Base-by-base conservation (phyloP, 2,797 vertebrate genomes). In the Poecilia wingei region DNA sequence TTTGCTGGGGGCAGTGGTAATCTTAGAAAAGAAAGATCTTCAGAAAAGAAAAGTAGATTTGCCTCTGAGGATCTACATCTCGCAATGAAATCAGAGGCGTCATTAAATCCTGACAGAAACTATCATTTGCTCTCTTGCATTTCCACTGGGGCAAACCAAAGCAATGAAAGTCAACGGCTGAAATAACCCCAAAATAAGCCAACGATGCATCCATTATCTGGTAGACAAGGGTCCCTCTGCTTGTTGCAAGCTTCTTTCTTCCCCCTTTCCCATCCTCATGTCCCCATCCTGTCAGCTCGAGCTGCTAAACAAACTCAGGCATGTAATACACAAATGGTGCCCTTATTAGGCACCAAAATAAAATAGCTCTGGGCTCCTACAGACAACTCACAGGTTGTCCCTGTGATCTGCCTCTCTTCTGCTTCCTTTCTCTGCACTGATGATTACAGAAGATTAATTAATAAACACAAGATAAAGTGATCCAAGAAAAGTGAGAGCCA, bases 51-150 rank as follows among this genome's bases (percentile, higher is more conserved):
- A 70, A 87, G 84, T 78, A 59, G 70, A 81, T 81, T 85, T 85
- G 87, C 89, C 90, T 88, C 86, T 25, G 86, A 86, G 87, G 88
- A 91, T 79, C 79, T 72, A 74, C 85, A 86, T 83, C 84, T 90
- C 14, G 12, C 91, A 33, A 79, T 89, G 86, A 91, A 95, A 94
- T 94, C 90, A 94, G 90, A 95, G 61, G 89, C 95, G 94, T 95
- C 94, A 95, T 94, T 95, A 94, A 92, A 92, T 90, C 82, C 88
- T 95, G 95, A 96, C 86, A 89, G 92, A 86, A 93, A 86, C 85
- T 82, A 93, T 95, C 95, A 94, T 96, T 95, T 49, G 91, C 94
- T 94, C 94, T 96, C 94, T 61, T 92, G 80, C 46, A 5, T 86
- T 88, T 91, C 77, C 88, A 86, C 86, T 80, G 89, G 86, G 87